phyloP scores from a whole-genome alignment of 2,797 vertebrate species.

The Lates japonicus region DNA sequence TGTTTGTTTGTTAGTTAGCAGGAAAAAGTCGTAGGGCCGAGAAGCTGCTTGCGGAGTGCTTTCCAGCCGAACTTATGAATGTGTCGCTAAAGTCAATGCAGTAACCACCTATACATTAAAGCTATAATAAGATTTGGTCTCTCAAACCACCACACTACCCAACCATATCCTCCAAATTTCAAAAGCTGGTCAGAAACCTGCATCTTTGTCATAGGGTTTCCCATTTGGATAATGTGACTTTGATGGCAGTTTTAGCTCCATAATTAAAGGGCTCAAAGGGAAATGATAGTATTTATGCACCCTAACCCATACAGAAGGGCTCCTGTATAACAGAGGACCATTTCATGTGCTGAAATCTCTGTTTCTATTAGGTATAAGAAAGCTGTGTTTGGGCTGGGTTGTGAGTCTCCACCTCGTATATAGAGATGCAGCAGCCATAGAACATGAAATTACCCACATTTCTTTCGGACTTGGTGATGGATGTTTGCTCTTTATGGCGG shows the following conservation, averaged over 20 bases:
- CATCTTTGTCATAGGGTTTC: conserved; percentile 46
- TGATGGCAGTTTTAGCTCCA: conserved; percentile 60
- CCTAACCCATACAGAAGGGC: conserved; percentile 43
- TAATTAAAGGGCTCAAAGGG: conserved; percentile 66
- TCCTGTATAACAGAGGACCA: conserved; percentile 42
- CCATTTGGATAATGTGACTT: conserved; percentile 52
- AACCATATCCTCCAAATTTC: conserved; percentile 44
- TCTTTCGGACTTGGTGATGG: conserved; percentile 65
- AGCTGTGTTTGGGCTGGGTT: conserved; percentile 16
- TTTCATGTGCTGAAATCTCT: conserved; percentile 27
- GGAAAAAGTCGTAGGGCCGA: background rate
- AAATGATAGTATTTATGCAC: conserved; percentile 67
- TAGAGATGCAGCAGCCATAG: conserved; percentile 45
- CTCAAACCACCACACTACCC: conserved; percentile 30
- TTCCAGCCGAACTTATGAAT: background rate
- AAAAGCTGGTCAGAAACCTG: conserved; percentile 49
- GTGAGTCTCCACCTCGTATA: conserved; percentile 30
- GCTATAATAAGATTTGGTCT: conserved; percentile 54
- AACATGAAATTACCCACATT: conserved; percentile 63
- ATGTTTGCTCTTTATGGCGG: conserved; percentile 70
- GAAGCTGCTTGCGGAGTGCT: background rate
- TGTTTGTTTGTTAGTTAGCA: background rate
- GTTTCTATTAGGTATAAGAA: conserved; percentile 45
- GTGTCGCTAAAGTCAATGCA: conserved; percentile 23
- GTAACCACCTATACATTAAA: conserved; percentile 49